These are phyloP conservation scores for Crambe crambe DNA, from an alignment of 37 sponge, comb jelly and placozoan species.

Conservation along the genomic window DNA sequence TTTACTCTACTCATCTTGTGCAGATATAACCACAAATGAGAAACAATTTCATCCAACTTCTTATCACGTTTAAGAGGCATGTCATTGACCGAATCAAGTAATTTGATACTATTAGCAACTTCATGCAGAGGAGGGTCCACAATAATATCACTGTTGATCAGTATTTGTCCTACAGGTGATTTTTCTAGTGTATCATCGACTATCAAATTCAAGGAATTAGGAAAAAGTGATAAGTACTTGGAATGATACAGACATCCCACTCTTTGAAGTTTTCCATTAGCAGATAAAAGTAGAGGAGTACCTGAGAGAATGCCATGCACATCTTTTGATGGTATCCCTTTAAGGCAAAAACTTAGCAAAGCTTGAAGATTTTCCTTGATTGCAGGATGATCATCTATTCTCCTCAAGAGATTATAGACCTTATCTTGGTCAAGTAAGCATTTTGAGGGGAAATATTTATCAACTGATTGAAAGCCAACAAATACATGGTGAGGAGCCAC, in stretches of 20 bases:
- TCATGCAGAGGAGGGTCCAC: slow-evolving; percentile 15
- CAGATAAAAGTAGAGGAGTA: slow-evolving; percentile 48
- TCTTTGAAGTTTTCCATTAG: slow-evolving; percentile 18
- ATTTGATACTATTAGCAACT: slow-evolving; percentile 29
- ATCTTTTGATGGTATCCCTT: background rate
- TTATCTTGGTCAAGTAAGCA: too few species aligned
- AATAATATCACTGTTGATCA: slow-evolving; percentile 9
- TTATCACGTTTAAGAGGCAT: background rate
- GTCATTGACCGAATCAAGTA: slow-evolving; percentile 2
- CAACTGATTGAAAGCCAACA: background rate
- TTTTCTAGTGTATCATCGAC: slow-evolving; percentile 23
- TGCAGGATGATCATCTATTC: too few species aligned
- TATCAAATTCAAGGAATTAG: slow-evolving; percentile 17
- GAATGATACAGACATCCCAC: slow-evolving; percentile 5
- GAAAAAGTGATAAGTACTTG: slow-evolving; percentile 24
- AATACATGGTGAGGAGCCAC: slow-evolving; percentile 2
- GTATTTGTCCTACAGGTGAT: background rate
- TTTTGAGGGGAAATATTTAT: background rate
- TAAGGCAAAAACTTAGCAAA: background rate
- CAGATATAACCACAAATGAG: slow-evolving; percentile 20
- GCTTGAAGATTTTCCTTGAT: too few species aligned
- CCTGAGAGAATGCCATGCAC: background rate
- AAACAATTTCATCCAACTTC: background rate
- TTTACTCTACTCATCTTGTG: too few species aligned
- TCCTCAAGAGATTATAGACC: too few species aligned